Base-by-base conservation (phyloP, 2,888 invertebrate genomes). In the Nomada goodeniana region DNA sequence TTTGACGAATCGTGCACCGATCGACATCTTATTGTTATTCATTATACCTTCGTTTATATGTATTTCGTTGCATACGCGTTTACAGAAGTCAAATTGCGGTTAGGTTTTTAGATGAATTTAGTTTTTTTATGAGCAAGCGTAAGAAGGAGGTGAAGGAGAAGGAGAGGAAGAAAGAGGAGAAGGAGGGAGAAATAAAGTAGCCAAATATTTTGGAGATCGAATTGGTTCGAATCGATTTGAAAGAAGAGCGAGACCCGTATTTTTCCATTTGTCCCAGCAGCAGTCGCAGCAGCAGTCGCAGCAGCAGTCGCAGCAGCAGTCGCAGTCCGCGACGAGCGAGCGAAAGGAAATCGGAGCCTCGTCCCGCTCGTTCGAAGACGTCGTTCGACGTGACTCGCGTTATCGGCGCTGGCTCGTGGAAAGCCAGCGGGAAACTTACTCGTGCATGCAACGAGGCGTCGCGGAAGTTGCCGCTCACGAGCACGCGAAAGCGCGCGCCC, bases 81-180 rank as follows among this genome's bases (percentile, higher is more conserved):
- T 47, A 87, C 76, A 83, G 20, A 11, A 85, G 79, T 82, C 84
- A 71, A 71, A 77, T 74, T 63, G 50, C 80, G 79, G 75, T 83
- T 83, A 88, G 75, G 61, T 36, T 78, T 59, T 67, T 87, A 87
- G 85, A 72, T 76, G 71, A 90, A 88, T 87, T 82, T 89, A 90
- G 85, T 91, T 91, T 26, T 91, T 91, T 85, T 92, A 91, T 88
- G 84, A 88, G 88, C 55, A 50, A 72, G 36, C 10, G 36, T 29
- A 50, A 1, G 44, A 15, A 5, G 11, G 7, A 18, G 10, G 23
- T 18, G 50, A 13, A 2, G 47, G 15, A 3, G n/a, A 0, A n/a
- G 13, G 5, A 13, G 23, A 11, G 18, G 18, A 0, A 11, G 18
- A 13, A 47, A 44, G 59, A 29, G 44, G 36, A 65, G 67, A 15